A percentile compares a stretch with the other conserved stretches of the same genome.
Evolutionary conservation across 2,797 vertebrate genomes (phyloP).

Genomic region (Coregonus suidteri): DNA sequence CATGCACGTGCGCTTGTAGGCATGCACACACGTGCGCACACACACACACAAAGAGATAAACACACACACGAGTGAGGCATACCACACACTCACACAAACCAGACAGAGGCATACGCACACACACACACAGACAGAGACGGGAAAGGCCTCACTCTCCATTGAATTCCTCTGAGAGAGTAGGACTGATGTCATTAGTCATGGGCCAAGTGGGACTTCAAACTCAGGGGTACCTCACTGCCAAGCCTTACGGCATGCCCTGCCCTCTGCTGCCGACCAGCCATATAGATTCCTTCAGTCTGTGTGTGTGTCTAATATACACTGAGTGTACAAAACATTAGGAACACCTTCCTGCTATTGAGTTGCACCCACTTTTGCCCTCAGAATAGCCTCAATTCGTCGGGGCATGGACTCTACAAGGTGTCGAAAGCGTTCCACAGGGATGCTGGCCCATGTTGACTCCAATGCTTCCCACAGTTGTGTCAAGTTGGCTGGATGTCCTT

Average conservation of each 20-base stretch:
- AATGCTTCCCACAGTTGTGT: too few species aligned
- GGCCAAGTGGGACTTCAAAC: slow-evolving; percentile 21
- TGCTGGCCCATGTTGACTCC: too few species aligned
- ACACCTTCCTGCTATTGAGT: too few species aligned
- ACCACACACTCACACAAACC: background rate
- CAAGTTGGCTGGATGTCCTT: too few species aligned
- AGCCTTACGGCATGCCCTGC: background rate
- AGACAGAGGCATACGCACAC: too few species aligned
- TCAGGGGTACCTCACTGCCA: slow-evolving; percentile 4
- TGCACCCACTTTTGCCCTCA: too few species aligned
- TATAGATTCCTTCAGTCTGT: slow-evolving; percentile 9
- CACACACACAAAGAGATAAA: background rate
- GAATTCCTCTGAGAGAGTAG: slow-evolving; percentile 13
- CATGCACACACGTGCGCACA: background rate
- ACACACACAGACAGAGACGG: background rate
- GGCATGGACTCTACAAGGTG: too few species aligned
- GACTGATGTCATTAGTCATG: slow-evolving; percentile 30
- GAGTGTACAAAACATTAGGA: too few species aligned
- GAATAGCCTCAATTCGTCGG: too few species aligned
- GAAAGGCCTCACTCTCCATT: slow-evolving; percentile 15
- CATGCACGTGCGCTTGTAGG: background rate
- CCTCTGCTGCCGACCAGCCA: background rate
- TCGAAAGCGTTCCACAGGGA: too few species aligned
- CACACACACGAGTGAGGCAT: background rate
- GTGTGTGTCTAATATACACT: background rate